Evolutionary conservation across 1,140 invertebrate genomes (phyloP), one percentile per base, ranked within the genome.

Genomic region (Argopecten irradians): DNA sequence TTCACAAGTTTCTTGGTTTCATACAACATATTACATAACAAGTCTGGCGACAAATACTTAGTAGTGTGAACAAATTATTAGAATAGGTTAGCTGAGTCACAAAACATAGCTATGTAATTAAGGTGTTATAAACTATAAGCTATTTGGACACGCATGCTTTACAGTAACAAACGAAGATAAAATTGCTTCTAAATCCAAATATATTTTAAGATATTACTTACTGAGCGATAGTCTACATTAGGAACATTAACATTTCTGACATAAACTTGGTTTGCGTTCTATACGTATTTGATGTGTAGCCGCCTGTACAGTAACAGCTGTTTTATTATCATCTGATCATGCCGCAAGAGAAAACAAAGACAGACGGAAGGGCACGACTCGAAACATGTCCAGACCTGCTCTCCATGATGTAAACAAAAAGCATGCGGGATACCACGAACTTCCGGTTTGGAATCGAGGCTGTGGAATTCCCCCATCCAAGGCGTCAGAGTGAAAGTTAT

Each of bases 271-370:
- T 71, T n/a, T n/a, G 22, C 55, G 55, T 71, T 71, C 19, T 71
- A 28, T 16, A 28, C n/a, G 55, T 71, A 28, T 71, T 71, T 71
- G 22, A 71, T 71, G 22, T 71, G 55, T 71, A 28, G 55, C 55
- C 22, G 55, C 55, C 16, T 71, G 55, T 28, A 71, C 55, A 28
- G 22, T 28, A 7, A 71, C 55, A 71, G 55, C 55, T 71, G 55
- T 71, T 71, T 71, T 71, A 71, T 71, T 71, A 71, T 71, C 55
- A 71, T 71, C 55, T 71, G 55, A 71, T 71, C 55, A 71, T 71
- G 55, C 55, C 55, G n/a, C 55, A 1, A 28, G 22, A 28, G 22
- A 71, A 71, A 71, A 71, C 55, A 71, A 71, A 71, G 55, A 71
- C 55, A 71, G 22, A n/a, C n/a, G 55, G 55, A 71, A 71, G 28